Base-by-base conservation (phyloP, 2,888 invertebrate species). In the Thymelicus sylvestris region DNA sequence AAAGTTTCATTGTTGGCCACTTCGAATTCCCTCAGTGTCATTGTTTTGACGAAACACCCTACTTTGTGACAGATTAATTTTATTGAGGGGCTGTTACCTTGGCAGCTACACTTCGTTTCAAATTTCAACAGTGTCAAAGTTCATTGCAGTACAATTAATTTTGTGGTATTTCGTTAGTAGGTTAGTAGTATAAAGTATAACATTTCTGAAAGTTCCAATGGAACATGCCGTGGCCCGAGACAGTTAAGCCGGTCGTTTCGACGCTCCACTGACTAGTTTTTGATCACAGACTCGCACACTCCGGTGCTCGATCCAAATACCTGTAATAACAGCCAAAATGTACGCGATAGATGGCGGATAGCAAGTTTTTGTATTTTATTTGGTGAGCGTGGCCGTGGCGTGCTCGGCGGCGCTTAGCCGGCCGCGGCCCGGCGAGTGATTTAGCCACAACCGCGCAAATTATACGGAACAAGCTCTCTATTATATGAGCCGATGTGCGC, bases 391-490 rank as follows among this genome's bases (percentile, higher is more conserved):
- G 24, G 68, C 68, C 47, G 19, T 55, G 24, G 68, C 68, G 68
- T 68, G 68, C 10, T 10, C 7, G 15, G 44, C 19, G 47, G 68
- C 68, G 68, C 63, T 68, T 68, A 68, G 55, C 68, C 44, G 61
- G 8, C 7, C 64, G 50, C 24, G 63, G 15, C 52, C 47, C 31
- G 15, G 48, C 63, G 50, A 60, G 60, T 50, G 67, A 19, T 48
- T 67, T 39, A 39, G 60, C 67, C 39, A 60, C 66, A 19, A 41
- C 65, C 31, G 66, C 67, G 67, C 60, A 67, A 67, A 67, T 60
- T 67, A 67, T 61, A 67, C 60, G 60, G 60, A 67, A 62, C 67
- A 44, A 67, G 67, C 44, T 68, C 67, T 62, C 68, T 63, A 68
- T 68, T 68, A 68, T 63, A 41, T 6, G 68, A 52, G 31, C 55